Conservation (phyloP, 2,113 vertebrate species). For the Manacus vitellinus region DNA sequence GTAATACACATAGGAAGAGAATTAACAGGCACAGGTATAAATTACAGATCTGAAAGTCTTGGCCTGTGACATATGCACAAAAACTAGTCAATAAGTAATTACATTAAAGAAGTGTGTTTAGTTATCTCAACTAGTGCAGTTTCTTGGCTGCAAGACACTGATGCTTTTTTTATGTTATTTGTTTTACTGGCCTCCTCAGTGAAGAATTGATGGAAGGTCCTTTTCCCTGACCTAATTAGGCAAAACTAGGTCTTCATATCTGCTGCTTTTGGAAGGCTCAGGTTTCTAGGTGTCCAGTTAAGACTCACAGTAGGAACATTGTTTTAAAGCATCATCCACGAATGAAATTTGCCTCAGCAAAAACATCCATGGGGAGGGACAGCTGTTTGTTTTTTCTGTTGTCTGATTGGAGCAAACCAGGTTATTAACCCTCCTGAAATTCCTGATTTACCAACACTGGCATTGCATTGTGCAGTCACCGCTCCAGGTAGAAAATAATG, state of each 20-base stretch:
- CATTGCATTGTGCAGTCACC: neutral
- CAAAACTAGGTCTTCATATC: neutral
- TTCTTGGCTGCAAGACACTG: neutral
- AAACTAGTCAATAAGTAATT: neutral
- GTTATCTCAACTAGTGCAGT: neutral
- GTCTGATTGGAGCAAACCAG: neutral
- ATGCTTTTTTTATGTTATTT: neutral
- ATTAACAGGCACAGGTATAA: neutral
- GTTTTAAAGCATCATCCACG: neutral
- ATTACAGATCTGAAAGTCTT: neutral
- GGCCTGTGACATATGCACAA: neutral
- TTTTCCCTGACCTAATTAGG: neutral
- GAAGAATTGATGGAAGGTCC: neutral
- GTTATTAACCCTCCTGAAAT: slow-evolving; percentile 24
- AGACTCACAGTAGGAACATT: neutral
- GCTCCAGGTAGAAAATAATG: slow-evolving; percentile 4
- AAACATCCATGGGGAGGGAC: neutral
- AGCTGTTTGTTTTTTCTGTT: neutral
- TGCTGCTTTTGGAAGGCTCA: neutral
- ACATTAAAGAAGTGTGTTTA: neutral
- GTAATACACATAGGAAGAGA: neutral
- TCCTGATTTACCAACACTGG: slow-evolving; percentile 1
- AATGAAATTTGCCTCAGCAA: slow-evolving; percentile 5
- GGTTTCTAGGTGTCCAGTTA: neutral
- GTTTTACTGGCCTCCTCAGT: neutral